Evolutionary conservation across 1,140 invertebrate species (phyloP), one percentile per base, ranked within the genome.

Genomic region (Spodoptera litura): DNA sequence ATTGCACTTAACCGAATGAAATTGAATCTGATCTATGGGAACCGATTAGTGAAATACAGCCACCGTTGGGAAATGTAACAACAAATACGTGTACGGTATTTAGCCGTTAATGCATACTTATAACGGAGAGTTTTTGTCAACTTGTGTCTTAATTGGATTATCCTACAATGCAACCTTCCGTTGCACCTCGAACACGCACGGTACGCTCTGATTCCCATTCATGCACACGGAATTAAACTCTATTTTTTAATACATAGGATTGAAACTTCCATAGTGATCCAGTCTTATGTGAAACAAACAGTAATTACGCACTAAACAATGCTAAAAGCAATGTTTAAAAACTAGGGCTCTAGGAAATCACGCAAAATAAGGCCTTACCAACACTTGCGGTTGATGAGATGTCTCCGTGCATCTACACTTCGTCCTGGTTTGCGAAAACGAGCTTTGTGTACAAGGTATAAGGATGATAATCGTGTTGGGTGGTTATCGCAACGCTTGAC

Each of bases 291-390:
- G 62, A 68, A 68, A 77, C 74, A 77, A 53, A 56, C 4, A 31
- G 68, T 75, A 85, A 80, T 83, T 83, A 53, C 49, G 71, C 38
- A 59, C 53, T 78, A 71, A 79, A 83, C 74, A 81, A 83, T 82
- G 76, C 73, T 73, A 66, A 78, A 27, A 76, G 55, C 68, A 75
- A 80, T 70, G 68, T 78, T 80, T 76, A 75, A 81, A 85, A 79
- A 82, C 83, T 83, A 72, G 78, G 64, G 52, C 83, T 83, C 49
- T 13, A 79, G 76, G 79, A 79, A 75, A 51, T 78, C 72, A 73
- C 58, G 71, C 62, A 71, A 81, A 72, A 81, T 80, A 58, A 77
- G 74, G 58, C 59, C 74, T 78, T 74, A 79, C 62, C 62, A 68
- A 58, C 35, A 51, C 49, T 79, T 76, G 81, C 78, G 78, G 81